phyloP scores from a whole-genome alignment of 37 sponge, comb jelly and placozoan species.

The Beroe ovata region DNA sequence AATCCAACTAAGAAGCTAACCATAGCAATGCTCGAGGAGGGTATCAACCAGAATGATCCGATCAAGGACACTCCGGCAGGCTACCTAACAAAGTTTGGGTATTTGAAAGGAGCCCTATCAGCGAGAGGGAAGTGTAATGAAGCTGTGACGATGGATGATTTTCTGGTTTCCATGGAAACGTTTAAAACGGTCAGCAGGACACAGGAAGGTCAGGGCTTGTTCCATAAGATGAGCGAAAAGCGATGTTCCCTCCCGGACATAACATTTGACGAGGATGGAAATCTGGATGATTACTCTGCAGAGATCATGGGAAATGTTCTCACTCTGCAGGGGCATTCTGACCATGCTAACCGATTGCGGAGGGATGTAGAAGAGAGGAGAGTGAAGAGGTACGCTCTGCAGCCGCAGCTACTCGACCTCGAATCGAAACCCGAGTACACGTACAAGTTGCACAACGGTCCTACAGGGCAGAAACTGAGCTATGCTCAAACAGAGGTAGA shows the following conservation, averaged over 20 bases:
- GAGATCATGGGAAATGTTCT: neutral
- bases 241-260: slow-evolving; percentile 30
- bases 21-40: neutral
- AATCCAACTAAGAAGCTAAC: neutral
- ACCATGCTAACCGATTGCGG: neutral
- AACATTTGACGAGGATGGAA: slow-evolving; percentile 13
- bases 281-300: slow-evolving; percentile 16
- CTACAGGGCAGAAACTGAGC: neutral
- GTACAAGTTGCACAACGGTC: neutral
- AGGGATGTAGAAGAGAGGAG: neutral
- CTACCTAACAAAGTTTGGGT: slow-evolving; percentile 19
- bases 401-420: neutral
- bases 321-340: neutral
- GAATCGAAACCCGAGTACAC: slow-evolving; percentile 1
- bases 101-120: neutral
- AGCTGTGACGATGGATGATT: neutral
- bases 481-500: neutral
- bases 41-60: neutral
- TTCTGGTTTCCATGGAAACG: neutral
- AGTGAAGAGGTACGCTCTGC: neutral
- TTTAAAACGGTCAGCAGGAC: neutral
- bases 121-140: neutral
- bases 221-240: neutral
- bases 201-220: neutral
- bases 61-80: neutral